Percentiles rank a stretch among this genome's conserved stretches.
Conservation (phyloP, 2,797 vertebrate species). For the Pygocentrus nattereri region DNA sequence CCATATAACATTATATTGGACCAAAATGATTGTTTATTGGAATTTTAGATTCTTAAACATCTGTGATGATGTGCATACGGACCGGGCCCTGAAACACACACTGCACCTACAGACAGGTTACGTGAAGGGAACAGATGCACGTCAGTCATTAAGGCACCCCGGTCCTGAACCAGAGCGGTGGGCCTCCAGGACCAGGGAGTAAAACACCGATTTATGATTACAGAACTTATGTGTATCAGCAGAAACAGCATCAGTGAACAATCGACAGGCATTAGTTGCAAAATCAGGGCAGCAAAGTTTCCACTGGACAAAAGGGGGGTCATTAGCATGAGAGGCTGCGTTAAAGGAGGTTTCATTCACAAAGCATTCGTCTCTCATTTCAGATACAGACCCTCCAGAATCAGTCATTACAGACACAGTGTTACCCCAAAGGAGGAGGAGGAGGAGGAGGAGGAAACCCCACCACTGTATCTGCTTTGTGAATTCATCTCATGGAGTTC, state of each 20-base stretch:
- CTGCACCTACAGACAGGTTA: constrained; percentile 47
- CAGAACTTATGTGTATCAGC: constrained; percentile 4
- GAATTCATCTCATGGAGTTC: constrained; percentile 62
- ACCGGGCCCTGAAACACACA: background rate
- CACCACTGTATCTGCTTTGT: constrained; percentile 66
- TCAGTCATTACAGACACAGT: background rate
- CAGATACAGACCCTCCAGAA: constrained; percentile 36
- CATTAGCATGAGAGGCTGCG: constrained; percentile 44
- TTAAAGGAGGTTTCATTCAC: constrained; percentile 70
- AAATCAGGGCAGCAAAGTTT: constrained; percentile 37
- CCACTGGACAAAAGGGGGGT: constrained; percentile 55
- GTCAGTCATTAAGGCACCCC: constrained; percentile 40
- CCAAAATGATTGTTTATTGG: too few species aligned
- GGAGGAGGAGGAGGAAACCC: constrained; percentile 30
- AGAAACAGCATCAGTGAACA: too few species aligned
- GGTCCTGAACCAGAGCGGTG: too few species aligned
- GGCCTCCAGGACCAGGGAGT: too few species aligned
- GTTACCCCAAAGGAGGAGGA: too few species aligned
- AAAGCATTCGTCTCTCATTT: constrained; percentile 69
- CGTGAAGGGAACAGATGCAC: constrained; percentile 29
- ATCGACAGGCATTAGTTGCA: constrained; percentile 19
- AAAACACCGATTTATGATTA: background rate
- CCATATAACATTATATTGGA: too few species aligned
- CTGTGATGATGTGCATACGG: background rate
- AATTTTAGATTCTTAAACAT: too few species aligned